A percentile compares a stretch with the other conserved stretches of the same genome.
These are phyloP conservation scores for Mizuhopecten yessoensis DNA, from an alignment of 1,140 invertebrate genomes.

Conservation along the genomic window DNA sequence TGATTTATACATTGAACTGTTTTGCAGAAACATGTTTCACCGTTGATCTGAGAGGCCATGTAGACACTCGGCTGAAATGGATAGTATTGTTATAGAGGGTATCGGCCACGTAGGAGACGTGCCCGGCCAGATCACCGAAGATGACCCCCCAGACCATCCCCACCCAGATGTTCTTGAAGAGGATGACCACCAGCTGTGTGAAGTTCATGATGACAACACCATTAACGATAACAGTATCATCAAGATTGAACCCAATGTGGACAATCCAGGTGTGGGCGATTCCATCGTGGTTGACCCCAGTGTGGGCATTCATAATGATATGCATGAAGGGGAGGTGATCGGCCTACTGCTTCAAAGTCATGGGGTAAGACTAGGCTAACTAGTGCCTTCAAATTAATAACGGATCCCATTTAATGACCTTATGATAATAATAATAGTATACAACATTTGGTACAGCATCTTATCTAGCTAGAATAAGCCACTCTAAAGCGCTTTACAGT, in stretches of 20 bases:
- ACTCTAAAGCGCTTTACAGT: too few relatives aligned
- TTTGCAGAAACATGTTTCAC: conserved; percentile 15
- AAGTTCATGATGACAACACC: neutral
- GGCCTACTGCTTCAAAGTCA: conserved; percentile 67
- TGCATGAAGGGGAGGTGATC: conserved; percentile 58
- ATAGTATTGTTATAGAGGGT: conserved; percentile 41
- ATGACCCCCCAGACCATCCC: conserved; percentile 11
- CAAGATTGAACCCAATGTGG: conserved; percentile 49
- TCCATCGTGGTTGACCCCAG: conserved; percentile 36
- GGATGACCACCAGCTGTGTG: neutral
- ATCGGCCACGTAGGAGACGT: conserved; percentile 29
- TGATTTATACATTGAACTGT: neutral
- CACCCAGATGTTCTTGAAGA: conserved; percentile 47
- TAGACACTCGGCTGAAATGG: neutral
- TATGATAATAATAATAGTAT: too few relatives aligned
- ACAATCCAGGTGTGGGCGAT: conserved; percentile 41
- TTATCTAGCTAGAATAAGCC: too few relatives aligned
- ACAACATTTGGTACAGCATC: too few relatives aligned
- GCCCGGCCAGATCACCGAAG: conserved; percentile 18
- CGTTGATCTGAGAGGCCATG: neutral
- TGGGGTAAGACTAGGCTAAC: conserved; percentile 57
- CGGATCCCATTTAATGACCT: too few relatives aligned
- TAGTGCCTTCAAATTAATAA: too few relatives aligned
- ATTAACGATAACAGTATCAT: neutral
- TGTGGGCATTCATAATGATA: conserved; percentile 26